A percentile compares a stretch with the other conserved stretches of the same genome.
These are phyloP conservation scores for Netelia inedita DNA, from an alignment of 2,888 invertebrate genomes.

Conservation along the genomic window DNA sequence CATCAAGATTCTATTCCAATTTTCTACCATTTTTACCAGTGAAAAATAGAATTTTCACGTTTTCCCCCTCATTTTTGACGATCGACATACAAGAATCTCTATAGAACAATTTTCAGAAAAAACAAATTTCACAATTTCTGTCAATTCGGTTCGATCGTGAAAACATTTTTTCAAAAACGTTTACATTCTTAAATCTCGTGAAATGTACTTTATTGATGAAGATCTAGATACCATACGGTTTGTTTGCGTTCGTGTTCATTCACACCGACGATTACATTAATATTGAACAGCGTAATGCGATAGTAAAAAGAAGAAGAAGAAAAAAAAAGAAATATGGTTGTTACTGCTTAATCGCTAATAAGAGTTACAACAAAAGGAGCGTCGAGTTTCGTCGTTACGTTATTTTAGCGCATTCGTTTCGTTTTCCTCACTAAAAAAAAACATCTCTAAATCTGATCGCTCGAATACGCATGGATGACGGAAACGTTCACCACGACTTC, in stretches of 20 bases:
- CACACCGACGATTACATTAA: conserved; percentile 67
- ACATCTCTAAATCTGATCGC: conserved; percentile 38
- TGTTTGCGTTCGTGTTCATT: conserved; percentile 76
- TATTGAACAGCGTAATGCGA: conserved; percentile 45
- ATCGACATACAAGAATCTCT: no score
- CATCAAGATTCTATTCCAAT: no score
- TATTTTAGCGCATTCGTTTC: neutral
- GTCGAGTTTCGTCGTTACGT: conserved; percentile 55
- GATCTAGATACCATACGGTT: conserved; percentile 74
- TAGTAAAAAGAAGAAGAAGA: conserved; percentile 29
- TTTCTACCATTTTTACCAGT: no score
- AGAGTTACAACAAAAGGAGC: conserved; percentile 2
- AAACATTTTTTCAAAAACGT: neutral
- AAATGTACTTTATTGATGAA: conserved; percentile 78
- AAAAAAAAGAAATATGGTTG: conserved; percentile 13
- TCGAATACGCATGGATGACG: conserved; percentile 81
- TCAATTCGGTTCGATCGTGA: neutral
- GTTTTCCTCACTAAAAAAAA: conserved; percentile 16
- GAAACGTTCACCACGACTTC: conserved; percentile 75
- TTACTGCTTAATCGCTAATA: conserved; percentile 23
- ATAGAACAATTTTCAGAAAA: no score
- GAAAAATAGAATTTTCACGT: no score
- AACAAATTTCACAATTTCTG: no score
- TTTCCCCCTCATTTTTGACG: no score
- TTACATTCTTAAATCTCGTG: conserved; percentile 25